Base-by-base conservation (phyloP, 2,888 invertebrate genomes). In the Leucoma salicis region DNA sequence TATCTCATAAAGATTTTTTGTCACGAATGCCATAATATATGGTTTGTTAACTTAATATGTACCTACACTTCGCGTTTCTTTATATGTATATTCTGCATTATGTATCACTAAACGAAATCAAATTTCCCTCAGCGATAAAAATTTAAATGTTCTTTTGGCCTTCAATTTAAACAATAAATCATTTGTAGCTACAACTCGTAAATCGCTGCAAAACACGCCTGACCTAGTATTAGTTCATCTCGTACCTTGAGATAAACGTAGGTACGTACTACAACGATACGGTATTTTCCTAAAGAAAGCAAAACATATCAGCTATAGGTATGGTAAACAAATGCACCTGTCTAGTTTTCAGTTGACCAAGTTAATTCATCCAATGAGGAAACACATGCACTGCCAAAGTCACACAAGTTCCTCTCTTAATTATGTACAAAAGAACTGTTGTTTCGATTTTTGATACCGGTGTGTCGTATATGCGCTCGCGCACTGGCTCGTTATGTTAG, bases 321-420 rank as follows among this genome's bases (percentile, higher is more conserved):
- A 57, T 46, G 57, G 54, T 78, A 81, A 84, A 82, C 75, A 80
- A 76, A 69, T 81, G 84, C 84, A 88, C 88, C 87, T 88, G 82
- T 66, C 57, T 78, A 74, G 56, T 57, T 70, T 73, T 75, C 78
- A 74, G 73, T 70, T 66, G 70, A 72, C 73, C 77, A 57, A 65
- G 68, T 66, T 63, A 67, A 64, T 56, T 73, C 56, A 76, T 77
- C 70, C 73, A 72, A 69, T 59, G 67, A 54, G 54, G 66, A 49
- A 63, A 69, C 77, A 74, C 78, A 73, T 64, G 65, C 79, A 83
- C 82, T 68, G 70, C 66, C 64, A 72, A 65, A 63, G 67, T 68
- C 72, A 72, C 82, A 77, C 70, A 66, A 64, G 64, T 63, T 58
- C 59, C 57, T 71, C 63, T 67, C 49, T 15, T 59, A 63, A 63